Evolutionary conservation across 1,140 invertebrate genomes (phyloP).

Genomic region (Riptortus pedestris): DNA sequence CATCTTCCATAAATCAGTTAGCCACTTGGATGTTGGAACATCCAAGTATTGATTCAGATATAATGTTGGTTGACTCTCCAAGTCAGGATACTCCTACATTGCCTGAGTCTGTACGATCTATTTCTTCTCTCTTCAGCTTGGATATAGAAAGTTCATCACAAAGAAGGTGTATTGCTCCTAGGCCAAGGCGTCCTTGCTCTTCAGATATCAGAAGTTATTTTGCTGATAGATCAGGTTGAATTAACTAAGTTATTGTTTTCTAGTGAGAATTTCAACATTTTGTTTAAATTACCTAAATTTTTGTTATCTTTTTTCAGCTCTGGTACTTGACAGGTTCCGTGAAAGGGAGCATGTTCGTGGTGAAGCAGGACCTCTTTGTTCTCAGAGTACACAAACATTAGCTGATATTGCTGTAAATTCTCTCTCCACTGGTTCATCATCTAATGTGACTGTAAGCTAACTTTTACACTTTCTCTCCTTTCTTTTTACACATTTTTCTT

Average conservation of each 20-base stretch:
- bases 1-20: slow-evolving; percentile 46
- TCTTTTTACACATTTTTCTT: too few species aligned
- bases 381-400: slow-evolving; percentile 27
- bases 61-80: slow-evolving; percentile 3
- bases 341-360: slow-evolving; percentile 40
- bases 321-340: slow-evolving; percentile 31
- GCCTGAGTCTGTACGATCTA: not conserved
- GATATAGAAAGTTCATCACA: slow-evolving; percentile 4
- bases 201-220: slow-evolving; percentile 36
- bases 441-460: slow-evolving; percentile 2
- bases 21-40: slow-evolving; percentile 60
- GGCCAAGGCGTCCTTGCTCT: slow-evolving; percentile 31
- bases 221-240: slow-evolving; percentile 31
- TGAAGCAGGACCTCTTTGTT: slow-evolving; percentile 38
- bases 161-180: slow-evolving; percentile 27
- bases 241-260: too few species aligned
- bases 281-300: too few species aligned
- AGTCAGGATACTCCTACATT: not conserved
- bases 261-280: too few species aligned
- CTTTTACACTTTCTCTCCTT: too few species aligned
- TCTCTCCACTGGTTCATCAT: slow-evolving; percentile 20
- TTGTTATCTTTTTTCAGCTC: not conserved
- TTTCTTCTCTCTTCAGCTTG: not conserved
- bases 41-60: slow-evolving; percentile 39
- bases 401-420: slow-evolving; percentile 26